Evolutionary conservation across 2,888 invertebrate species (phyloP), one percentile per base, ranked within the genome.

Genomic region (Hypena proboscidalis): DNA sequence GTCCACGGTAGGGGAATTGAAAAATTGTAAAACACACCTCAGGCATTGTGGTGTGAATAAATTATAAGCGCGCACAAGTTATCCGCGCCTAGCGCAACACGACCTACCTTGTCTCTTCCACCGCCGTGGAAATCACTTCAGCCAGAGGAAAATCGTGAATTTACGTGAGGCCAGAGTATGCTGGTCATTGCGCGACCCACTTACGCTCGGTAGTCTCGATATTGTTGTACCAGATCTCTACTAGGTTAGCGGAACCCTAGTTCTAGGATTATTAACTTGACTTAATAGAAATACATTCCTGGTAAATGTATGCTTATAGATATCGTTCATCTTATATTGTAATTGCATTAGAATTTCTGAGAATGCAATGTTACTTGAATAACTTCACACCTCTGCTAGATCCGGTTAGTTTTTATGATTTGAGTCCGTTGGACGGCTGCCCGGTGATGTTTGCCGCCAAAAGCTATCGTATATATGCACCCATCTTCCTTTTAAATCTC

Each of bases 31-130:
- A 81, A 74, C 74, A 77, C 74, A 77, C 75, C 73, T 79, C 79
- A 74, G 77, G 77, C 80, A 81, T 83, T 84, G 80, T 83, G 77
- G 72, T 79, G 71, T 87, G 80, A 86, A 87, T 88, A 86, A 87
- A 84, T 86, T 81, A 87, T 85, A 80, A 83, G 77, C 70, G 76
- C 74, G 74, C 77, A 73, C 76, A 77, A 83, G 74, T 80, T 79
- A 68, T 72, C 65, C 65, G 46, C 50, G 48, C 36, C 85, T 80
- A 77, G 32, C 39, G 21, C 67, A 58, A 49, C 31, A 15, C 56
- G 84, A 74, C 32, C 80, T 59, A 33, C 65, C 55, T 56, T 67
- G 55, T 73, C 70, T 70, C 74, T 62, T 72, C 47, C 50, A 47
- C 17, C 38, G 22, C 37, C 54, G 54, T 50, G 58, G 53, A 71